Evolutionary conservation across 2,888 invertebrate genomes (phyloP).

Genomic region (Drosophila mimica): DNA sequence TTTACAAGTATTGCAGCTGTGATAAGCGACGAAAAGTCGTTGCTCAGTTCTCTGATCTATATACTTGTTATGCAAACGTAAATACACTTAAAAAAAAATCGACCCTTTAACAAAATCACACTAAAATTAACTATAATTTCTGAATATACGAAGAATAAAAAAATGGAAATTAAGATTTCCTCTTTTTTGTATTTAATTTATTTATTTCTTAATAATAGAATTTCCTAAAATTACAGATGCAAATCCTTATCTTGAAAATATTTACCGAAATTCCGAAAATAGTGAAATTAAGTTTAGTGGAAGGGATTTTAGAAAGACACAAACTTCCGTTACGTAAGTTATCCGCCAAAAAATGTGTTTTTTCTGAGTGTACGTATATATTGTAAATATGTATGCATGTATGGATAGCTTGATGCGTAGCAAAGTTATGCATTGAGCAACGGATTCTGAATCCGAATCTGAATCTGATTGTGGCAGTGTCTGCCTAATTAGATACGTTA

Average conservation of each 20-base stretch:
- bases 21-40: conserved; percentile 22
- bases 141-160: background rate
- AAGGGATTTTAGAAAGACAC: too few relatives aligned
- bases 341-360: background rate
- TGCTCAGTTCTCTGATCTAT: conserved; percentile 1
- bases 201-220: background rate
- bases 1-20: conserved; percentile 12
- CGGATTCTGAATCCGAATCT: conserved; percentile 19
- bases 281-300: too few relatives aligned
- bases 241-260: background rate
- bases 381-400: conserved; percentile 3
- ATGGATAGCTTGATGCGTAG: conserved; percentile 24
- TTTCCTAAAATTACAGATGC: background rate
- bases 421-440: conserved; percentile 46
- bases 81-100: background rate
- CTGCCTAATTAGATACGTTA: conserved; percentile 71
- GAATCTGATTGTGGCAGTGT: conserved; percentile 37
- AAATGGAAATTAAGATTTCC: too few relatives aligned
- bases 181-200: too few relatives aligned
- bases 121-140: background rate
- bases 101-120: background rate
- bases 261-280: background rate
- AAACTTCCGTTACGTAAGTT: too few relatives aligned
- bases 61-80: background rate
- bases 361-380: background rate